Evolutionary conservation across 2,113 vertebrate genomes (phyloP).

Genomic region (Pontoporia blainvillei): DNA sequence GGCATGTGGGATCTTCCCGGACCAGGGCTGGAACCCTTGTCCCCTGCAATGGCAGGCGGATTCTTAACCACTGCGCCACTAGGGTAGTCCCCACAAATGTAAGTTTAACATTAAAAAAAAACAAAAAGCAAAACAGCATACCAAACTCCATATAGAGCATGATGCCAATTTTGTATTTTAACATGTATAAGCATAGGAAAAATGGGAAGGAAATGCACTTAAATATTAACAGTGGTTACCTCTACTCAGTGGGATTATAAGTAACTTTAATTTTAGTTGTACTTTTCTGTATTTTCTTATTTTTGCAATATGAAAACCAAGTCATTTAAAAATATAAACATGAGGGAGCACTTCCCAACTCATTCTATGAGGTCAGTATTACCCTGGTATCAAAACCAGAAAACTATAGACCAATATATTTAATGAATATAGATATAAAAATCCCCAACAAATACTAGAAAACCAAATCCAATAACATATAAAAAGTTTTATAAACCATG

Average conservation of each 20-base stretch:
- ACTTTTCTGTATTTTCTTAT: neutral
- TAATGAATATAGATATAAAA: neutral
- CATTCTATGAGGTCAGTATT: neutral
- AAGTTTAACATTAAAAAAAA: neutral
- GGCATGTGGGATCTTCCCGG: too few species aligned
- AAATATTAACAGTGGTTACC: neutral
- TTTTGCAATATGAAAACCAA: neutral
- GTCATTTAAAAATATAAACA: slow-evolving; percentile 2
- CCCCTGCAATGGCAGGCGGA: too few species aligned
- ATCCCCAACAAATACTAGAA: neutral
- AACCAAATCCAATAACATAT: neutral
- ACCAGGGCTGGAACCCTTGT: too few species aligned
- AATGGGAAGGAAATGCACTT: neutral
- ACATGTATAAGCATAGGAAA: neutral
- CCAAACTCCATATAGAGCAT: neutral
- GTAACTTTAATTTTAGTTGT: neutral
- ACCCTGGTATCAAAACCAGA: neutral
- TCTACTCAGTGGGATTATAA: neutral
- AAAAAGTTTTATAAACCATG: neutral
- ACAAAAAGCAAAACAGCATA: neutral
- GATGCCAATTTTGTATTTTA: slow-evolving; percentile 19
- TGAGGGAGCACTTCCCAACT: neutral
- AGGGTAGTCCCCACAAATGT: neutral
- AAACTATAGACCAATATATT: neutral
- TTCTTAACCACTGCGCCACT: too few species aligned